phyloP scores from a whole-genome alignment of 2,113 vertebrate genomes.

The Odocoileus hemionus region DNA sequence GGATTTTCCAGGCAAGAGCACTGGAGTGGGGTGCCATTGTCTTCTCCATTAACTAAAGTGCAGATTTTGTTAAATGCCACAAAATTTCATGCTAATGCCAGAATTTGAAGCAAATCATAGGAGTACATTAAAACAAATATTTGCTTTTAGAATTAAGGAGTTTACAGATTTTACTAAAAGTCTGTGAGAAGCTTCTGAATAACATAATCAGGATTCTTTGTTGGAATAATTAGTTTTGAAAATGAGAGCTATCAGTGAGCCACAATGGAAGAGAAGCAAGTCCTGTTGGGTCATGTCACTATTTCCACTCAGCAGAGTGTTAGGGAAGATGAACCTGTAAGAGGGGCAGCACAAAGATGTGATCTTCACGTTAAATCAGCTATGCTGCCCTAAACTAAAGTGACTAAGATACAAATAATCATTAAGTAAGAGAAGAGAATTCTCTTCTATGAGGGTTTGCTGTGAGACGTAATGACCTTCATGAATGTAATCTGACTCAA shows the following conservation, averaged over 20 bases:
- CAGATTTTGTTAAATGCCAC: background rate
- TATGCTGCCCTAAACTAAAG: background rate
- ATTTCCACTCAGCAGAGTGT: background rate
- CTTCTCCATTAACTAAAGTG: background rate
- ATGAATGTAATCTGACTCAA: background rate
- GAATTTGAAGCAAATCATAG: background rate
- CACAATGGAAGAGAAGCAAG: background rate
- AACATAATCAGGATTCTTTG: background rate
- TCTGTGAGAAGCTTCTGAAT: background rate
- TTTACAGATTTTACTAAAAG: background rate
- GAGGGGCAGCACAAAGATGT: background rate
- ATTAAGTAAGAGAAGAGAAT: background rate
- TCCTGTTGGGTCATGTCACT: background rate
- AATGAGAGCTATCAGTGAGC: background rate
- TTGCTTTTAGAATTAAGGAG: background rate
- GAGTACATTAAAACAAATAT: background rate
- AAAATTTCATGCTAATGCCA: background rate
- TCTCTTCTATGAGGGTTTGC: background rate
- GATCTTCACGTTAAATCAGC: background rate
- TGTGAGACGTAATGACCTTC: background rate
- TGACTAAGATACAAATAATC: background rate
- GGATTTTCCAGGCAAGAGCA: too few relatives aligned
- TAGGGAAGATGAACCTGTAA: background rate
- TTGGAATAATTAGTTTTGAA: background rate
- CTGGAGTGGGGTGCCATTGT: too few relatives aligned